Conservation (phyloP, 2,797 vertebrate species). For the Tragopan temminckii region DNA sequence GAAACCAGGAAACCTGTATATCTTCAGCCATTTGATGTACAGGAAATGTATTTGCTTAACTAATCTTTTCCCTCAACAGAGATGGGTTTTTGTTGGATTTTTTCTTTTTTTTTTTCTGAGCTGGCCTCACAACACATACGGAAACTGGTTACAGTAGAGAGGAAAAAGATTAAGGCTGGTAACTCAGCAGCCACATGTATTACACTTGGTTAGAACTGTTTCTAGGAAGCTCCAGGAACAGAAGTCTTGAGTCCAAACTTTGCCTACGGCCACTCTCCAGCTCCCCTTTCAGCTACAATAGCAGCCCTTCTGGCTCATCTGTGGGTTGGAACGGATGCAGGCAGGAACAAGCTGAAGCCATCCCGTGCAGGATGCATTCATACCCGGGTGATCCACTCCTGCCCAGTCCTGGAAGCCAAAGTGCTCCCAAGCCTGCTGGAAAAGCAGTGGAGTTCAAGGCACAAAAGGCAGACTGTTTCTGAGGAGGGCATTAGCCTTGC, state of each 20-base stretch:
- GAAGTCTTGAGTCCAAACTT: background rate
- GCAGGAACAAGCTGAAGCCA: background rate
- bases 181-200: background rate
- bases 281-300: background rate
- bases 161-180: background rate
- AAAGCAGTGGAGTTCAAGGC: background rate
- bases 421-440: background rate
- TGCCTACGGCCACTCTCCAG: background rate
- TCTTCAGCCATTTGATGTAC: slow-evolving; percentile 14
- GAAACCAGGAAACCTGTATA: slow-evolving; percentile 32
- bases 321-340: background rate
- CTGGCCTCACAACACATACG: background rate
- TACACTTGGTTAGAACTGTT: background rate
- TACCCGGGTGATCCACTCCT: background rate
- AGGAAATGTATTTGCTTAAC: slow-evolving; percentile 13
- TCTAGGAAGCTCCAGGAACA: slow-evolving; percentile 6
- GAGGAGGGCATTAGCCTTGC: background rate
- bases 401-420: background rate
- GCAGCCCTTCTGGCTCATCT: background rate
- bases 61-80: slow-evolving; percentile 2
- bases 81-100: background rate
- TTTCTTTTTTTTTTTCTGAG: background rate
- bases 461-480: background rate
- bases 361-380: background rate
- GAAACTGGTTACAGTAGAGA: background rate